A percentile compares a stretch with the other conserved stretches of the same genome.
phyloP scores from a whole-genome alignment of 1,140 invertebrate species.

The Trinorchestia longiramus region DNA sequence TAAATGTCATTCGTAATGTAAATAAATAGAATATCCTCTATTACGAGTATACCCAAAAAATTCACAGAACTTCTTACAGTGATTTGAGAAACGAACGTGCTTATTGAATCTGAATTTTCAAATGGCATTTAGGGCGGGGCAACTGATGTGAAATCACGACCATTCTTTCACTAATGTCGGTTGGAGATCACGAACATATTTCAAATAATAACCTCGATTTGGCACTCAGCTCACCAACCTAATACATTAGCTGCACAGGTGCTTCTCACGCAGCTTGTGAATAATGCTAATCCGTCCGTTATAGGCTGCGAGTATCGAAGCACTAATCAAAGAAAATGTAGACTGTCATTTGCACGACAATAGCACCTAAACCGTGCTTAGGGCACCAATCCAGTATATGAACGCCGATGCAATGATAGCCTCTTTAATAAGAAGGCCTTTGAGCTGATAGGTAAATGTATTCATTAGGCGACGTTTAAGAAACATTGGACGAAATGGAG shows the following conservation, averaged over 20 bases:
- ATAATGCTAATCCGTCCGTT: background rate
- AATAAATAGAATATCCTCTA: background rate
- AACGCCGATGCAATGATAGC: background rate
- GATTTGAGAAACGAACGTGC: background rate
- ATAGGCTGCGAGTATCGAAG: background rate
- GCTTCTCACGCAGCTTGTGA: background rate
- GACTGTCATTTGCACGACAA: background rate
- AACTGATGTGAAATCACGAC: background rate
- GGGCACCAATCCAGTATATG: background rate
- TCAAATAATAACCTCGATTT: background rate
- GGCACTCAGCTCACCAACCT: background rate
- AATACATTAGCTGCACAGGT: background rate
- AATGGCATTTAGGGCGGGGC: background rate
- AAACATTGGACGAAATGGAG: background rate
- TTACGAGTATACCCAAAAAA: background rate
- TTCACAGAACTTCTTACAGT: background rate
- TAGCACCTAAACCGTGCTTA: background rate
- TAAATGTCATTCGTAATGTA: background rate
- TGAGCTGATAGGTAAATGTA: conserved; percentile 43
- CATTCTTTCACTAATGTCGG: background rate
- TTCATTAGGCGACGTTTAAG: conserved; percentile 19
- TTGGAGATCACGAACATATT: background rate
- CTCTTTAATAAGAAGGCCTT: conserved; percentile 8
- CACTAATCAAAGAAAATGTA: background rate
- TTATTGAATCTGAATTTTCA: background rate